These are phyloP conservation scores for Hoplostethus mediterraneus DNA, from an alignment of 2,797 vertebrate species.

Conservation along the genomic window DNA sequence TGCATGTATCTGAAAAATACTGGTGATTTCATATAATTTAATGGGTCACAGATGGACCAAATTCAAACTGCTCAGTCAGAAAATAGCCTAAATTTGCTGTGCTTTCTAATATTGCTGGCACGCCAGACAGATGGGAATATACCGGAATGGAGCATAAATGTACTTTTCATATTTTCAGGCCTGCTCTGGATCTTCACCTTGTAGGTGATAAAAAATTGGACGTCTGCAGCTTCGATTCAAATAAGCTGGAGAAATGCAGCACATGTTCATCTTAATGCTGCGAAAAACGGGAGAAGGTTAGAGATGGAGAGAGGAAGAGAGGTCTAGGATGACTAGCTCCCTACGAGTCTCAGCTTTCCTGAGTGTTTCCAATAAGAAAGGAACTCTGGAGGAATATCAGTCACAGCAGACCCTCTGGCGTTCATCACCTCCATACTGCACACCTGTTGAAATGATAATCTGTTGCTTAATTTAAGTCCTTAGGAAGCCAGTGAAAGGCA, in stretches of 20 bases:
- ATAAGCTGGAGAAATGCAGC: conserved; percentile 66
- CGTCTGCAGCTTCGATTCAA: conserved; percentile 66
- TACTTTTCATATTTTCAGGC: conserved; percentile 68
- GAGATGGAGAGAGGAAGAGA: conserved; percentile 21
- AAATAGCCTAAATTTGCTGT: conserved; percentile 67
- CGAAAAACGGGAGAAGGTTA: conserved; percentile 18
- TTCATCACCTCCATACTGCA: conserved; percentile 20
- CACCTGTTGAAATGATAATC: conserved; percentile 22
- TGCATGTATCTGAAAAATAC: conserved; percentile 70
- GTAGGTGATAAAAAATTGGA: conserved; percentile 69
- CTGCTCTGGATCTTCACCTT: conserved; percentile 69
- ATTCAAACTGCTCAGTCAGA: conserved; percentile 74
- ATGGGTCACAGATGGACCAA: conserved; percentile 70
- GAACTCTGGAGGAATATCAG: conserved; percentile 29
- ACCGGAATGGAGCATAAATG: conserved; percentile 67
- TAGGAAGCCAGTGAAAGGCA: background rate
- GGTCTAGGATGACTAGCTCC: conserved; percentile 21
- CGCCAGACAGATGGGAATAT: conserved; percentile 68
- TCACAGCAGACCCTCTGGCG: conserved; percentile 19
- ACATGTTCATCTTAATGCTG: conserved; percentile 69
- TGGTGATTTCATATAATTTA: conserved; percentile 74
- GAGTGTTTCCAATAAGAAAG: conserved; percentile 20
- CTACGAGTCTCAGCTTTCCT: conserved; percentile 16
- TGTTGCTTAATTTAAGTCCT: conserved; percentile 9
- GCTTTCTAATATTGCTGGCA: conserved; percentile 72